Base-by-base conservation (phyloP, 2,797 vertebrate species). In the Linurgus olivaceus region DNA sequence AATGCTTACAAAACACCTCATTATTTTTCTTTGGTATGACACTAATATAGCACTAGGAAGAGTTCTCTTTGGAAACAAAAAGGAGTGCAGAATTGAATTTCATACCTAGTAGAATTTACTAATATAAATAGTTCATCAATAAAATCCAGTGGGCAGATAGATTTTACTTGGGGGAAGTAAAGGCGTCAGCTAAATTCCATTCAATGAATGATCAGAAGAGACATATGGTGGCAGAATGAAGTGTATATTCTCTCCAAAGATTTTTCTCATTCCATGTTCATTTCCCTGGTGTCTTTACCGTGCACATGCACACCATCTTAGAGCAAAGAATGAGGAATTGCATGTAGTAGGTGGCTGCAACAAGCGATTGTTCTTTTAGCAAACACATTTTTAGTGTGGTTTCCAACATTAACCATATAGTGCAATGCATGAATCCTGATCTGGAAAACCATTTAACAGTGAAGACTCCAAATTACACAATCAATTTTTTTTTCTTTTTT, bases 321-420 rank as follows among this genome's bases (percentile, higher is more conserved):
- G 51, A 82, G 48, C 6, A 58, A 84, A 80, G 29, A 81, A 42
- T 26, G 37, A 88, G 38, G 40, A 89, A 66, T 48, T 38, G 29
- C 33, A 66, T 20, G 54, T 62, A 72, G 45, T 57, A 80, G 65
- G 44, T 54, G 55, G 65, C 24, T 71, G 65, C 54, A 71, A 47
- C 20, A 86, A 81, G 82, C 88, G 72, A 94, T 94, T 96, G 88
- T 75, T 90, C 85, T 97, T 97, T 94, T 93, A 90, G 94, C 86
- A 95, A 95, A 78, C 23, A 71, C 11, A 51, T 19, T 82, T 94
- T 78, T 68, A 65, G 29, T 92, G 42, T 67, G 88, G 61, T 88
- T 73, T 89, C 63, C 88, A 67, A 42, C 28, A 67, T 82, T 87
- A 90, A 80, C 68, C 29, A 1, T 70, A 24, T 50, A 24, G 19